Evolutionary conservation across 1,140 invertebrate species (phyloP), one percentile per base, ranked within the genome.

Genomic region (Lysiphlebus fabarum): DNA sequence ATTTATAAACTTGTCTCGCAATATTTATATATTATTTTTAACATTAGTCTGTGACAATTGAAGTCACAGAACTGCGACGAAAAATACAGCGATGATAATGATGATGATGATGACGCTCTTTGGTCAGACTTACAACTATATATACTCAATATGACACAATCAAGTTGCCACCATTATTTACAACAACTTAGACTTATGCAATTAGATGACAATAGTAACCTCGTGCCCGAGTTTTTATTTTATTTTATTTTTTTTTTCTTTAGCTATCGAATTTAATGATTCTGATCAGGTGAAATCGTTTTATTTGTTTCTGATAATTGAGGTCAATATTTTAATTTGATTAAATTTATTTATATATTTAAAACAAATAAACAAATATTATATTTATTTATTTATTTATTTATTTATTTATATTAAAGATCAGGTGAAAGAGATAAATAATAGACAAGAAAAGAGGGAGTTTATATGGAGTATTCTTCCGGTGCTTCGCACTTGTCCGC

Each of bases 401-500:
- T n/a, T 45, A 9, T 14, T 11, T 33, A 49, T 38, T 53, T 53
- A n/a, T 33, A 49, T 38, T 53, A 40, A n/a, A 53, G 34, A n/a
- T 33, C 2, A 41, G 9, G 12, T 37, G 36, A 53, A 12, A 6
- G n/a, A 38, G 36, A 40, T 8, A 38, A 41, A 53, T 26, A 26
- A 2, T 26, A 26, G 17, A 1, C 17, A 11, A 17, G 38, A n/a
- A 33, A 58, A 12, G 7, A 34, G 41, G 26, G 26, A 40, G 56
- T n/a, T n/a, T n/a, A 17, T n/a, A 41, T 6, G 7, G 47, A 36
- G 38, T n/a, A 26, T 37, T 51, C 45, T 57, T 59, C 58, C 74
- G 74, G 71, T 70, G 73, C 74, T 78, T 78, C 74, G 75, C 75
- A 76, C 75, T 78, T 76, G 73, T 69, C 66, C 71, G 69, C 71